phyloP scores from a whole-genome alignment of 2,797 vertebrate genomes.

The Aotus griseimembra region DNA sequence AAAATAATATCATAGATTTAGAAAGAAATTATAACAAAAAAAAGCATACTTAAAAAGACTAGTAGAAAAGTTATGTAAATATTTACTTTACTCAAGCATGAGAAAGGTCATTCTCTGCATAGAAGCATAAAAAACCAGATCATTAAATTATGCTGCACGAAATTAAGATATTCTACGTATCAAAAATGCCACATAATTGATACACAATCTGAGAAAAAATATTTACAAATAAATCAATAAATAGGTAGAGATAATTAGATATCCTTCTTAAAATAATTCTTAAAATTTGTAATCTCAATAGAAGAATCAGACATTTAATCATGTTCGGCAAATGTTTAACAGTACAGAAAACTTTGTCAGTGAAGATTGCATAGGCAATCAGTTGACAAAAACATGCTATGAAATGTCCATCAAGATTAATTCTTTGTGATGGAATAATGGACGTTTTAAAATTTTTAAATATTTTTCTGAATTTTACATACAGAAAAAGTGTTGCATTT shows the following conservation, averaged over 20 bases:
- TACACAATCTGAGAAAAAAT: not conserved
- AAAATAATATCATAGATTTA: constrained; percentile 4
- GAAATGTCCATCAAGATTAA: not conserved
- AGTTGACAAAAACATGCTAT: not conserved
- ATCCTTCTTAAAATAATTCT: not conserved
- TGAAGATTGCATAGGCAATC: not conserved
- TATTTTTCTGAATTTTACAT: not conserved
- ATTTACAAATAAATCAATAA: not conserved
- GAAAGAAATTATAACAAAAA: not conserved
- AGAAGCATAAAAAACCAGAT: not conserved
- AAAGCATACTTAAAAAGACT: not conserved
- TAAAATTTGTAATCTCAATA: not conserved
- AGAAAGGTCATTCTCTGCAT: not conserved
- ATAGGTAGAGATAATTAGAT: not conserved
- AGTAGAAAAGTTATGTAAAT: not conserved
- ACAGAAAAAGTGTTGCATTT: not conserved
- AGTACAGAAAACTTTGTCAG: not conserved
- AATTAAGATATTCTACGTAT: not conserved
- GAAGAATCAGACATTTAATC: not conserved
- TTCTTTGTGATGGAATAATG: not conserved
- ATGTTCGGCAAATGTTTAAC: not conserved
- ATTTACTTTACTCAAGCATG: constrained; percentile 2
- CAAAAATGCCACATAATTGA: not conserved
- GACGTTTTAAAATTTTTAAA: not conserved
- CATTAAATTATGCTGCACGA: not conserved